These are phyloP conservation scores for Litocranius walleri DNA, from an alignment of 2,113 vertebrate genomes.

Conservation along the genomic window DNA sequence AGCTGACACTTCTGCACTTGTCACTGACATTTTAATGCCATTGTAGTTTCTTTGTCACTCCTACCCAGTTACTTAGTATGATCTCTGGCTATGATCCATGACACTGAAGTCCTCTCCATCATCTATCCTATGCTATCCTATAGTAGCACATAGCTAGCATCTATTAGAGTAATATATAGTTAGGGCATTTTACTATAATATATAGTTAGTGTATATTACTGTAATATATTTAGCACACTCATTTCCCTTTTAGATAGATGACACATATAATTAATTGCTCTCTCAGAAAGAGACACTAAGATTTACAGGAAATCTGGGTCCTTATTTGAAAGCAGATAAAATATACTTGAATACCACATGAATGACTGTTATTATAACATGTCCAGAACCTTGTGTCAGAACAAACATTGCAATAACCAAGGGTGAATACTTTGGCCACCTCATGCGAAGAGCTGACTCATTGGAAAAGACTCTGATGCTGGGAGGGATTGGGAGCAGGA, in stretches of 20 bases:
- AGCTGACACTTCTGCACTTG: neutral
- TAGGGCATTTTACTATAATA: neutral
- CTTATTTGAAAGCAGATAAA: neutral
- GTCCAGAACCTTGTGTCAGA: neutral
- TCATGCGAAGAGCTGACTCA: no score
- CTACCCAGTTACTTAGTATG: neutral
- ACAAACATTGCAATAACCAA: neutral
- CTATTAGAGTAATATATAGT: neutral
- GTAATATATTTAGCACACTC: neutral
- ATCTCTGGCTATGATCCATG: neutral
- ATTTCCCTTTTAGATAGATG: neutral
- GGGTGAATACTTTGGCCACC: neutral
- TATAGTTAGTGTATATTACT: neutral
- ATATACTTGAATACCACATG: neutral
- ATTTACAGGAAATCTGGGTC: neutral
- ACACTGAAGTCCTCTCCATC: neutral
- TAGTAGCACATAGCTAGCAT: neutral
- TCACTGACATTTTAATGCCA: neutral
- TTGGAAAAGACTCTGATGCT: no score
- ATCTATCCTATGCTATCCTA: neutral
- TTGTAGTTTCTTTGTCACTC: neutral
- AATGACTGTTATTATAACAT: neutral
- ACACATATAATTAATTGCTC: neutral
- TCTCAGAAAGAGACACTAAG: neutral
- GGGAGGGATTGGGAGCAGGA: no score